Evolutionary conservation across 1,140 invertebrate genomes (phyloP).

Genomic region (Bombus superbus): DNA sequence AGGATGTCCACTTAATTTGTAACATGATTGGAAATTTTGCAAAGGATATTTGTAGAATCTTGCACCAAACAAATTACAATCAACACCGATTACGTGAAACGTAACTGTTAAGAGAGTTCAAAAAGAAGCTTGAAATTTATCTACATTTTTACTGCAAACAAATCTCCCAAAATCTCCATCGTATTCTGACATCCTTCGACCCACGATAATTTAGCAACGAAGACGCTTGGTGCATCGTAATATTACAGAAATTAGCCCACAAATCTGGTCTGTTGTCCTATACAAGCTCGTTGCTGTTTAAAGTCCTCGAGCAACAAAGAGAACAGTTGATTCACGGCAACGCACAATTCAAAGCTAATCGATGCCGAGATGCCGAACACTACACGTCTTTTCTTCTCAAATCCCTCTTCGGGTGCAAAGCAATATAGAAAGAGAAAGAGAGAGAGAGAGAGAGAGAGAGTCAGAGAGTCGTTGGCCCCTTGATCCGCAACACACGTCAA

Average conservation of each 20-base stretch:
- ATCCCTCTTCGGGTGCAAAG: not conserved
- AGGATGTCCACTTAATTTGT: too few species aligned
- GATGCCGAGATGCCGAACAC: slow-evolving; percentile 6
- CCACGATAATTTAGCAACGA: not conserved
- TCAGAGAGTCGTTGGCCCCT: not conserved
- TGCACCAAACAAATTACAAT: too few species aligned
- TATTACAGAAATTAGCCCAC: not conserved
- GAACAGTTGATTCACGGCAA: slow-evolving; percentile 2
- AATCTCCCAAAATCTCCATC: too few species aligned
- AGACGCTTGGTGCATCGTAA: not conserved
- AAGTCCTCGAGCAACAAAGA: slow-evolving; percentile 4
- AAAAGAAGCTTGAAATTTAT: too few species aligned
- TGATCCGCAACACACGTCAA: slow-evolving; percentile 22
- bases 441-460: not conserved
- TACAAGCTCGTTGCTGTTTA: not conserved
- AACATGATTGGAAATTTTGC: too few species aligned
- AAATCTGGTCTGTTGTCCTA: too few species aligned
- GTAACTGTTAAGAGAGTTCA: too few species aligned
- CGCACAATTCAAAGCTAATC: slow-evolving; percentile 11
- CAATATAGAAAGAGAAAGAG: not conserved
- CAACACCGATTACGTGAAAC: too few species aligned
- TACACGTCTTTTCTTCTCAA: slow-evolving; percentile 12
- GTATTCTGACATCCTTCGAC: not conserved
- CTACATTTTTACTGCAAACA: too few species aligned
- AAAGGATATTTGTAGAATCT: too few species aligned